Percentiles rank a stretch among this genome's conserved stretches.
phyloP scores from a whole-genome alignment of 1,140 invertebrate genomes.

The Parasteatoda tepidariorum region DNA sequence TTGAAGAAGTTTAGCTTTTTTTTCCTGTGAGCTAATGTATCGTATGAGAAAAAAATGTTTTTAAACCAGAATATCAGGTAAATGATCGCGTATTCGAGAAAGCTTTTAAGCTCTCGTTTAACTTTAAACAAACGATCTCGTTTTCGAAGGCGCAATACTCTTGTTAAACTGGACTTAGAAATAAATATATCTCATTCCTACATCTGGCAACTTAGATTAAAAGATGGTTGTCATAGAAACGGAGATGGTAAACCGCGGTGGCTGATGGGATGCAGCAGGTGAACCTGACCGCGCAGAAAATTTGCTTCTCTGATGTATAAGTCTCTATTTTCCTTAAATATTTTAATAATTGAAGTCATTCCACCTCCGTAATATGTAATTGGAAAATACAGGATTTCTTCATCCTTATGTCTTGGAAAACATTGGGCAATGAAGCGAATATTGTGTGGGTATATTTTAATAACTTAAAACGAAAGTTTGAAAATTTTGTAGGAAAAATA shows the following conservation, averaged over 20 bases:
- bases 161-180: constrained; percentile 5
- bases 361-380: constrained; percentile 13
- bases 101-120: constrained; percentile 34
- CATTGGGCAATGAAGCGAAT: not conserved
- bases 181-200: constrained; percentile 17
- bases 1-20: not conserved
- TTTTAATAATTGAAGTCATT: constrained; percentile 34
- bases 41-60: not conserved
- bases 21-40: not conserved
- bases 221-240: constrained; percentile 27
- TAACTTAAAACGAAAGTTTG: no score
- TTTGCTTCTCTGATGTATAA: constrained; percentile 33
- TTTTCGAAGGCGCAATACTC: constrained; percentile 22
- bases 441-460: no score
- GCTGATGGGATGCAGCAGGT: constrained; percentile 38
- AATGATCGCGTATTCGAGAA: constrained; percentile 43
- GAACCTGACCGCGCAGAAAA: constrained; percentile 32
- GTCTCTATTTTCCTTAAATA: constrained; percentile 46
- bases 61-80: constrained; percentile 8
- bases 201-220: constrained; percentile 8
- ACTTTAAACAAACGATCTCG: constrained; percentile 46
- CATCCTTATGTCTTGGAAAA: not conserved
- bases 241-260: not conserved
- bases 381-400: constrained; percentile 28
- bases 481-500: no score